Conservation (phyloP, 2,113 vertebrate species). For the Petrocephalus microphthalmus region DNA sequence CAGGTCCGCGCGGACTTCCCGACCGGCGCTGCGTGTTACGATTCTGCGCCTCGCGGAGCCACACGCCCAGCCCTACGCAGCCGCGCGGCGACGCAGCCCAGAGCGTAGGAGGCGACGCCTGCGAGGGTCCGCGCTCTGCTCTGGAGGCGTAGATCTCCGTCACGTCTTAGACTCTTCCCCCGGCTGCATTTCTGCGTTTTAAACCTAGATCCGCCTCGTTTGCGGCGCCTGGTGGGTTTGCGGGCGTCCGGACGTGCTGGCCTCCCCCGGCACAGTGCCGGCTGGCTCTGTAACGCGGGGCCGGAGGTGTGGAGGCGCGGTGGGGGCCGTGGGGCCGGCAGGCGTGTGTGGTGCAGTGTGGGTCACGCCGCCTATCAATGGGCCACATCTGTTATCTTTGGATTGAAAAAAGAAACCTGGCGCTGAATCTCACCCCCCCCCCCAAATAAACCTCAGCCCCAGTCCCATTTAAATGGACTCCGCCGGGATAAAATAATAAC, state of each 20-base stretch:
- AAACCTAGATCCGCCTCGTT: neutral
- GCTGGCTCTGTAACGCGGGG: constrained; percentile 18
- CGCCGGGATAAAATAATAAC: neutral
- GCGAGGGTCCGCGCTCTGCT: neutral
- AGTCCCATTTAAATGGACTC: neutral
- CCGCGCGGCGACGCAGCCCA: neutral
- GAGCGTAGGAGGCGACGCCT: neutral
- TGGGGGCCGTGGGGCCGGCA: neutral
- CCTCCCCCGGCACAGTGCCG: neutral
- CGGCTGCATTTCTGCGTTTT: neutral
- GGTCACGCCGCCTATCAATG: constrained; percentile 30
- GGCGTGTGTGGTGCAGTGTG: constrained; percentile 20
- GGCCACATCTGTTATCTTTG: constrained; percentile 41
- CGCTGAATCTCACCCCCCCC: neutral
- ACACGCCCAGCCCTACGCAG: neutral
- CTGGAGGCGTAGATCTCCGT: neutral
- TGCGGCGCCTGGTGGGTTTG: neutral
- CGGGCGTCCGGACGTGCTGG: neutral
- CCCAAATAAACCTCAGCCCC: neutral
- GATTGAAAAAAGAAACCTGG: constrained; percentile 23
- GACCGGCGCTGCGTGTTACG: neutral
- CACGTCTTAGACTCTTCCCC: neutral
- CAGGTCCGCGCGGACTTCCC: neutral
- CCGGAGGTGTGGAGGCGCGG: neutral
- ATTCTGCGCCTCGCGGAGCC: neutral